phyloP scores from a whole-genome alignment of 2,797 vertebrate genomes.

The Falco columbarius region DNA sequence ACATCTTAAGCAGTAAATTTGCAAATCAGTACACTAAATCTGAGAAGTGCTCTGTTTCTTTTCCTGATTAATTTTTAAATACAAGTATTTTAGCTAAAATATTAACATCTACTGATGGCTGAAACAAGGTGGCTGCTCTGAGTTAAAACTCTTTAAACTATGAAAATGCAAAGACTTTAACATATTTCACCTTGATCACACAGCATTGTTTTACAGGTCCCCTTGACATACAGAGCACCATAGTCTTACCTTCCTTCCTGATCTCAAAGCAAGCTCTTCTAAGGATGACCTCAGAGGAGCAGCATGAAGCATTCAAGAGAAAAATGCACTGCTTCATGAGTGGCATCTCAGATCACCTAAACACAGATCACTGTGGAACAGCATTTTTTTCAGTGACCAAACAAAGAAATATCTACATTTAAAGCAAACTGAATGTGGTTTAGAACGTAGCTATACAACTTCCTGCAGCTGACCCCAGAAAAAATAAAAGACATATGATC shows the following conservation, averaged over 20 bases:
- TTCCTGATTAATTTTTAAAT: neutral
- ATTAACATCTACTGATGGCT: neutral
- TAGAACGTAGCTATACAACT: neutral
- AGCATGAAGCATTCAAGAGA: neutral
- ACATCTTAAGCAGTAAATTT: neutral
- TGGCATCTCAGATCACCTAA: neutral
- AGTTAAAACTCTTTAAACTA: neutral
- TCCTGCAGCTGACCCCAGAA: constrained; percentile 35
- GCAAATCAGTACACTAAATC: neutral
- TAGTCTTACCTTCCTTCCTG: neutral
- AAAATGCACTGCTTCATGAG: neutral
- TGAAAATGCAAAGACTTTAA: neutral
- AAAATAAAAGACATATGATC: constrained; percentile 47
- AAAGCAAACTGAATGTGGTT: neutral
- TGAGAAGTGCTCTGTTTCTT: neutral
- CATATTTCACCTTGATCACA: neutral
- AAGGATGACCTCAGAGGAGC: neutral
- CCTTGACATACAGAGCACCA: neutral
- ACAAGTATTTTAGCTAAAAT: neutral
- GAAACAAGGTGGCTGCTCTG: neutral
- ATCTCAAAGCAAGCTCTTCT: neutral
- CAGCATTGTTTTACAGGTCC: neutral
- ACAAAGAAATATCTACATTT: neutral
- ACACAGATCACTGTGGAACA: neutral
- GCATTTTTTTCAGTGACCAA: neutral